Conservation (phyloP, 2,113 vertebrate genomes). For the Piprites chloris region DNA sequence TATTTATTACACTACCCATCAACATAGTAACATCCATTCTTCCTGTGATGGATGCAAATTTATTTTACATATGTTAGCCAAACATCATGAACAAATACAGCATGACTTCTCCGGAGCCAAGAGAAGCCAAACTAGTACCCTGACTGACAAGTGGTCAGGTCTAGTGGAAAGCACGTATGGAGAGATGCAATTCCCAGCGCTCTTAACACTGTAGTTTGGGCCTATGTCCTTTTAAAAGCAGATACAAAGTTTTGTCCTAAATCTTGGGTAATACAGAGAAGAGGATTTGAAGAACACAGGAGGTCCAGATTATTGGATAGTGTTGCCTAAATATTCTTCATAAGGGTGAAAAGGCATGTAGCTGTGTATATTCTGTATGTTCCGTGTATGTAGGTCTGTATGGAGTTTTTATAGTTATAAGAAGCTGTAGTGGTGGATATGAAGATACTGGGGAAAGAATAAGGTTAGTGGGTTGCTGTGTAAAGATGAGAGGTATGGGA, state of each 20-base stretch:
- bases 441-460: neutral
- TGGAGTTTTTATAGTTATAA: neutral
- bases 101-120: neutral
- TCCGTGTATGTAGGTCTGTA: neutral
- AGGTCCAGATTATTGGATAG: neutral
- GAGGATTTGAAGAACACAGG: neutral
- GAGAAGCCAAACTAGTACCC: neutral
- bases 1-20: neutral
- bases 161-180: neutral
- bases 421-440: neutral
- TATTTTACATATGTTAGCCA: neutral
- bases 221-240: neutral
- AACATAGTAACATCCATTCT: neutral
- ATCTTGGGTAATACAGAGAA: neutral
- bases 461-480: neutral
- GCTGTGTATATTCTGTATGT: neutral
- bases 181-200: neutral
- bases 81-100: neutral
- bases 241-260: neutral
- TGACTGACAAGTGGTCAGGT: neutral
- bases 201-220: neutral
- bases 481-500: neutral
- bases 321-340: neutral
- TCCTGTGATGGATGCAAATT: neutral
- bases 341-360: neutral